Base-by-base conservation (phyloP, 2,888 invertebrate species). In the Sphaeridia pumilis region DNA sequence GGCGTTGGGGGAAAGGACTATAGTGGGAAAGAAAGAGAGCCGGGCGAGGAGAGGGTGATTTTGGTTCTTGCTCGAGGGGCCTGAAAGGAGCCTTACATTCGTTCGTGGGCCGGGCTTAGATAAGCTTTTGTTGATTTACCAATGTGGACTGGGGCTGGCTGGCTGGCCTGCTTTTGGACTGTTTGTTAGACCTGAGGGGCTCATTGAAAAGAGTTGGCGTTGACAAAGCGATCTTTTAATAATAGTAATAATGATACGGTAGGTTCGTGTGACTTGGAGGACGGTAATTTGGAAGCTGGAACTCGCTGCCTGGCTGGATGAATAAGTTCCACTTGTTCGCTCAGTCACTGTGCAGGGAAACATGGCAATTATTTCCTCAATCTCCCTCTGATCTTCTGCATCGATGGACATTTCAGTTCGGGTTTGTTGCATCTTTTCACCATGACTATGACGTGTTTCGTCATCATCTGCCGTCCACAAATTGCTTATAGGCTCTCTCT, bases 211-310 rank as follows among this genome's bases (percentile, higher is more conserved):
- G 31, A 34, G 28, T 42, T n/a, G 26, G 44, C 22, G 51, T 51
- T 51, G 51, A 51, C 51, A 51, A 51, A 46, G 46, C 20, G 12
- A 5, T 38, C 7, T n/a, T n/a, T 17, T 45, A 24, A 45, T 51
- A 34, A 51, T 46, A 44, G 26, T 51, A 46, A 51, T 45, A 35
- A 45, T 51, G 35, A 51, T 46, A 36, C 44, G 31, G 35, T 36
- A n/a, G 25, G 45, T 25, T 51, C 38, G 46, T 46, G 51, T 36
- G 36, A 25, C 45, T 51, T 26, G 20, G 34, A n/a, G n/a, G n/a
- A 45, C 28, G 36, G 44, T 45, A 51, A 46, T 51, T 45, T 45
- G 17, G 45, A 26, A 46, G 26, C 51, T 36, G 46, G 24, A 36
- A 24, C 48, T 38, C 48, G 36, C 25, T 48, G 24, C 38, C 38